phyloP scores from a whole-genome alignment of 2,888 invertebrate species.

The Tiphia femorata region DNA sequence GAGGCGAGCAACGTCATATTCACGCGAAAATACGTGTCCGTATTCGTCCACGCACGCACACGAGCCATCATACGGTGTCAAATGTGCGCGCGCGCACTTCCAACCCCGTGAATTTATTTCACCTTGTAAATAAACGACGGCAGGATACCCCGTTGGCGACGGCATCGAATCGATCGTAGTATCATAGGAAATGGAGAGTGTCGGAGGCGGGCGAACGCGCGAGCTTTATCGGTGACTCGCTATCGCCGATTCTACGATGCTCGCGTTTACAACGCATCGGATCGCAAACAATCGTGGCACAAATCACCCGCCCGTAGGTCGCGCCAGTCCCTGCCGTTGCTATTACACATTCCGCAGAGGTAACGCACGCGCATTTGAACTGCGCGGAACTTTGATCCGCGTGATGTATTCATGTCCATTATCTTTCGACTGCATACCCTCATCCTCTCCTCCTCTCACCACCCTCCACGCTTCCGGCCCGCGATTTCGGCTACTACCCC shows the following conservation, averaged over 20 bases:
- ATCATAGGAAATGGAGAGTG: too few species aligned
- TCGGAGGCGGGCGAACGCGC: constrained; percentile 1
- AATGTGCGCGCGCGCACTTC: neutral
- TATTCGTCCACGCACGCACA: neutral
- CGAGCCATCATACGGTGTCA: neutral
- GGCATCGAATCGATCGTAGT: neutral
- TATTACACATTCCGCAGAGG: constrained; percentile 38
- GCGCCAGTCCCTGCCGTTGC: constrained; percentile 36
- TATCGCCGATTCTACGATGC: constrained; percentile 17
- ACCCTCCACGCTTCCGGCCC: too few species aligned
- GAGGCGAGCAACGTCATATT: too few species aligned
- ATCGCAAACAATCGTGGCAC: constrained; percentile 50
- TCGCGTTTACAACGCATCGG: constrained; percentile 16
- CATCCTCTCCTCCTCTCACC: too few species aligned
- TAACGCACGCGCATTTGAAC: neutral
- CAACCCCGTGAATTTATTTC: neutral
- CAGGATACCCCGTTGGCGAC: neutral
- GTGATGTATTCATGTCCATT: too few species aligned
- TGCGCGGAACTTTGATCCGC: too few species aligned
- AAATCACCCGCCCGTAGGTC: constrained; percentile 51
- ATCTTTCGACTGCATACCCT: constrained; percentile 41
- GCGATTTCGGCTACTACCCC: too few species aligned
- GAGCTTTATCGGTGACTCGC: constrained; percentile 27
- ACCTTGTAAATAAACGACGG: neutral
- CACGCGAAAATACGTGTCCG: too few species aligned